Conservation (phyloP, 2,888 invertebrate genomes). For the Nomada ferruginata region DNA sequence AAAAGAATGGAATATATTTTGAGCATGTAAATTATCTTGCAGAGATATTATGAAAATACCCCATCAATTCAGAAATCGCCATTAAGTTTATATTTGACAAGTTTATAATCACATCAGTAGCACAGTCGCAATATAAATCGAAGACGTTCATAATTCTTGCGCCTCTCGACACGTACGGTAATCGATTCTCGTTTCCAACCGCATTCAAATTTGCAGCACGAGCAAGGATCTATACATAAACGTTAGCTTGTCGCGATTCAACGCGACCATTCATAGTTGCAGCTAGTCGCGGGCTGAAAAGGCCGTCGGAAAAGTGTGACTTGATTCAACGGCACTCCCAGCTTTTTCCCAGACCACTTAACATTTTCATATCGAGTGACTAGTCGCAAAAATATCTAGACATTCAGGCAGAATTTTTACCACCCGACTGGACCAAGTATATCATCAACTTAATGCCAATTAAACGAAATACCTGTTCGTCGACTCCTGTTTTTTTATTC, state of each 20-base stretch:
- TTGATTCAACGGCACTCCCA: constrained; percentile 53
- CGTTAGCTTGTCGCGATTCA: constrained; percentile 6
- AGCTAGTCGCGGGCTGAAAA: constrained; percentile 20
- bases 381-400: constrained; percentile 19
- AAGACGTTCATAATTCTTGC: constrained; percentile 3
- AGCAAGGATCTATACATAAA: constrained; percentile 2
- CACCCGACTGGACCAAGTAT: constrained; percentile 5
- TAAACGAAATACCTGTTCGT: constrained; percentile 17
- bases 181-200: constrained; percentile 1
- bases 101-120: not conserved
- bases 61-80: not conserved
- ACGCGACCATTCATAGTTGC: constrained; percentile 14
- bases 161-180: constrained; percentile 1
- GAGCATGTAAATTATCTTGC: not conserved
- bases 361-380: constrained; percentile 43
- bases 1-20: no score
- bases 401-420: constrained; percentile 18
- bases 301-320: constrained; percentile 40
- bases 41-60: not conserved
- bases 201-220: not conserved
- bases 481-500: not conserved
- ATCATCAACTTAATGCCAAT: constrained; percentile 19
- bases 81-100: not conserved
- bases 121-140: not conserved
- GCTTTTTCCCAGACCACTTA: constrained; percentile 45